These are phyloP conservation scores for Morbakka virulenta DNA, from an alignment of 30 jellyfish, hydroid and myxozoan genomes.

Conservation along the genomic window DNA sequence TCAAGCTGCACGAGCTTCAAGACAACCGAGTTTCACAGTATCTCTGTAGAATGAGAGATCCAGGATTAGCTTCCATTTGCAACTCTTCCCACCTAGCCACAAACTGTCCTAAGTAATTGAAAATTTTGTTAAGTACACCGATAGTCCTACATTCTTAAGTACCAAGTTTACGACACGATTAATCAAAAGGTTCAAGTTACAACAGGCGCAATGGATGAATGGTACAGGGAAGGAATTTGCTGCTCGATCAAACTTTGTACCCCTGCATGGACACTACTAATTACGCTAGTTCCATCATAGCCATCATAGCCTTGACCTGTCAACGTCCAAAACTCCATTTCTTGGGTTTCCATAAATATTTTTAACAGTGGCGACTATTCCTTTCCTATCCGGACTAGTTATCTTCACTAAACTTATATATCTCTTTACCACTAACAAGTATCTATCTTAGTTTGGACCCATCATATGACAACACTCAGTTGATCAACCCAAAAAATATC, in stretches of 20 bases:
- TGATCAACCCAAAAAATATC: too few species aligned
- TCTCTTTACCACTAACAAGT: conserved; percentile 1
- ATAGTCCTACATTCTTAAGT: neutral
- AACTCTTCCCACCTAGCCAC: conserved; percentile 24
- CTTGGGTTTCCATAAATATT: neutral
- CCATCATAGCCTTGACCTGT: too few species aligned
- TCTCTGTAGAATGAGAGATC: conserved; percentile 21
- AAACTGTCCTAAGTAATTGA: neutral
- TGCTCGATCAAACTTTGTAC: neutral
- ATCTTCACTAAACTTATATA: too few species aligned
- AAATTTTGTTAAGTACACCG: neutral
- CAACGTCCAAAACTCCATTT: too few species aligned
- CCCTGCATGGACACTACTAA: conserved; percentile 4
- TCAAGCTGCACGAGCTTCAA: conserved; percentile 31
- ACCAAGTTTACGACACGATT: neutral
- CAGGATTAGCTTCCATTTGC: conserved; percentile 4
- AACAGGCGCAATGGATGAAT: conserved; percentile 5
- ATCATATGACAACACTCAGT: too few species aligned
- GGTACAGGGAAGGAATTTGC: neutral
- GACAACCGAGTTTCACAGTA: conserved; percentile 24
- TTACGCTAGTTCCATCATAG: too few species aligned
- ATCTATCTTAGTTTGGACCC: neutral
- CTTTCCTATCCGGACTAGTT: too few species aligned
- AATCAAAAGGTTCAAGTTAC: neutral
- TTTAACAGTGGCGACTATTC: too few species aligned